phyloP scores from a whole-genome alignment of 2,113 vertebrate genomes.

The Lamprotornis superbus region DNA sequence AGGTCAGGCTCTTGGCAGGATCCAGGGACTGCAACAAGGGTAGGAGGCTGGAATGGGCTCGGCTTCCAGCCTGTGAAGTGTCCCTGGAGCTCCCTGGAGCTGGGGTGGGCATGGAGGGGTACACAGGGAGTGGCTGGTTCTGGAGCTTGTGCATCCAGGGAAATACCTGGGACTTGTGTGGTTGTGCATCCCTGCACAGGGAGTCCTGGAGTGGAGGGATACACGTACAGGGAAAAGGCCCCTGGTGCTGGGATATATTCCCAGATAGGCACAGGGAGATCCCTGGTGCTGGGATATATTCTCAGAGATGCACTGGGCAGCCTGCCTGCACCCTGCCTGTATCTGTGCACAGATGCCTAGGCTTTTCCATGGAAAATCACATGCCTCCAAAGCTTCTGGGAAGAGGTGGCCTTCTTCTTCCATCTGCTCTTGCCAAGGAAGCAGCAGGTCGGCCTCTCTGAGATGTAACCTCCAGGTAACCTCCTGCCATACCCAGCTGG shows the following conservation, averaged over 20 bases:
- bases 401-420: background rate
- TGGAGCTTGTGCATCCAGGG: background rate
- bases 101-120: background rate
- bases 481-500: background rate
- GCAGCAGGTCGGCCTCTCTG: background rate
- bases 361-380: background rate
- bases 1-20: constrained; percentile 24
- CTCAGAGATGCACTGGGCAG: background rate
- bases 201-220: background rate
- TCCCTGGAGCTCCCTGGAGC: background rate
- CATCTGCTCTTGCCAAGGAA: background rate
- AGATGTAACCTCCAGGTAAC: background rate
- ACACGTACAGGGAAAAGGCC: background rate
- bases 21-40: background rate
- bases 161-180: background rate
- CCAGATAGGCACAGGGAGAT: background rate
- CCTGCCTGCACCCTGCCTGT: background rate
- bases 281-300: background rate
- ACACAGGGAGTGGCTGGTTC: background rate
- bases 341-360: background rate
- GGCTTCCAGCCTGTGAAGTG: background rate
- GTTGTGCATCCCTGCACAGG: background rate
- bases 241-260: background rate
- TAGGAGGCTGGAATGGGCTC: background rate
- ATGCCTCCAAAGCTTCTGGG: background rate